These are phyloP conservation scores for Bucco capensis DNA, from an alignment of 2,113 vertebrate genomes.

Conservation along the genomic window DNA sequence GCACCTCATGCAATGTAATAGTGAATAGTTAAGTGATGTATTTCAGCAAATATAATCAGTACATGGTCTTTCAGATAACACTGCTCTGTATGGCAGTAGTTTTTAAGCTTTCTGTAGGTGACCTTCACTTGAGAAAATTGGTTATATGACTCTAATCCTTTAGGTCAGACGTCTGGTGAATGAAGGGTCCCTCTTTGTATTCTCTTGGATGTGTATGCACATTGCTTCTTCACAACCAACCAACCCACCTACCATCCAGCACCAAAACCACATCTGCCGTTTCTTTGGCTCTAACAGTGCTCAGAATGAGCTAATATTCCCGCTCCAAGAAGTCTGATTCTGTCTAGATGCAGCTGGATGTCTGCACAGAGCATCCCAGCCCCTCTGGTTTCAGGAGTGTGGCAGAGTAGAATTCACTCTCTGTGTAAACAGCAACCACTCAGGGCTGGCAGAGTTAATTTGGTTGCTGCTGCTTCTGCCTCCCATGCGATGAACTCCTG, in stretches of 20 bases:
- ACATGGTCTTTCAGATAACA: neutral
- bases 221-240: neutral
- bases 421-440: accelerated
- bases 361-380: neutral
- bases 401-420: accelerated
- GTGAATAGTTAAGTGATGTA: neutral
- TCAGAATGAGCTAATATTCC: neutral
- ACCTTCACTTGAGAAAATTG: neutral
- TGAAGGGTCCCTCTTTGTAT: neutral
- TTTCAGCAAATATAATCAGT: neutral
- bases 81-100: neutral
- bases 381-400: neutral
- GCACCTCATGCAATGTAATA: neutral
- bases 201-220: neutral
- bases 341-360: neutral
- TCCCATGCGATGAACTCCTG: neutral
- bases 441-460: neutral
- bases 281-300: neutral
- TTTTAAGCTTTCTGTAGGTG: neutral
- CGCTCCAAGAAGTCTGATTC: neutral
- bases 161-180: neutral
- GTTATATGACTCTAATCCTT: neutral
- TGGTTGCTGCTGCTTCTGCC: neutral
- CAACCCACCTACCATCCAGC: neutral
- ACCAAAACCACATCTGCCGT: neutral